Conservation (phyloP, 2,888 invertebrate species). For the Epinotia bilunana region DNA sequence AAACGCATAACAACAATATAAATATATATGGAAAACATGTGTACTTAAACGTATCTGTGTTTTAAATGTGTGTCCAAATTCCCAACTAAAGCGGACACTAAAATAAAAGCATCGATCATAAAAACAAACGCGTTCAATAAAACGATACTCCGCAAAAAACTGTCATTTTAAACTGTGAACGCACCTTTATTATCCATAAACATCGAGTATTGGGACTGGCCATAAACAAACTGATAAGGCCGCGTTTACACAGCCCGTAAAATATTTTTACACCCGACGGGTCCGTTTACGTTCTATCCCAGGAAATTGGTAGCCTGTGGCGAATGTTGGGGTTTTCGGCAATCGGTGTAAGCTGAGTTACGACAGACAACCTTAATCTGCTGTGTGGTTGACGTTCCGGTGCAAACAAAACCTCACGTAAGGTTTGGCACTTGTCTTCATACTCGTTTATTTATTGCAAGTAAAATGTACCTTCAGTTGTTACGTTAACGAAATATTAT, state of each 20-base stretch:
- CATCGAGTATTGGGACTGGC: conserved; percentile 24
- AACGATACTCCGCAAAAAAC: conserved; percentile 26
- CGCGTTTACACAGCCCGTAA: conserved; percentile 39
- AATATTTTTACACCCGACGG: conserved; percentile 43
- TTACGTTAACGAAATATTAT: too few species aligned
- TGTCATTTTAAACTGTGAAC: conserved; percentile 34
- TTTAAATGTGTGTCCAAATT: background rate
- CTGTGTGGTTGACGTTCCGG: background rate
- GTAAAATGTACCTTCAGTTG: too few species aligned
- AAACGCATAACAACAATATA: too few species aligned
- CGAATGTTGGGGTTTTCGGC: conserved; percentile 4
- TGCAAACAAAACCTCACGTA: background rate
- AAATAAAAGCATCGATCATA: conserved; percentile 1
- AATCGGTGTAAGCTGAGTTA: conserved; percentile 1
- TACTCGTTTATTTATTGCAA: background rate
- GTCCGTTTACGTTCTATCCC: conserved; percentile 55
- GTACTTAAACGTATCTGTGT: too few species aligned
- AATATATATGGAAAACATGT: too few species aligned
- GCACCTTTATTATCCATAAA: conserved; percentile 38
- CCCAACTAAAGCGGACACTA: background rate
- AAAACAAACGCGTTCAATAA: conserved; percentile 22
- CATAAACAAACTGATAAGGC: conserved; percentile 44
- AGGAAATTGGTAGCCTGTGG: conserved; percentile 53
- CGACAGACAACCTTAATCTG: background rate
- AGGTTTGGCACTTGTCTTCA: background rate